Conservation (phyloP, 2,888 invertebrate genomes). For the Rhaphigaster nebulosa region DNA sequence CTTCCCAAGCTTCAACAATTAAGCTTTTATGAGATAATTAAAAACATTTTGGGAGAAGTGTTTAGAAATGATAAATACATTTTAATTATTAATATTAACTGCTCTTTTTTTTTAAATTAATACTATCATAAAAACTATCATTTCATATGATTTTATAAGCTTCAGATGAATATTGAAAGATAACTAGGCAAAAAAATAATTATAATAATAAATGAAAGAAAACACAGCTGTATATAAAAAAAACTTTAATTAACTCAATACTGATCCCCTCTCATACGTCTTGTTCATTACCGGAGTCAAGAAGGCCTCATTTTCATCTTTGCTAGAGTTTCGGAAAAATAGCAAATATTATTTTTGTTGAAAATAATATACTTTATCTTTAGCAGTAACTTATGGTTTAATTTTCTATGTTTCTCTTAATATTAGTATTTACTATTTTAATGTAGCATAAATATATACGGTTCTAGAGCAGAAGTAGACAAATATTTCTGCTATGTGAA, state of each 20-base stretch:
- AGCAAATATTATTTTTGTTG: background rate
- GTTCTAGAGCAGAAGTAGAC: too few relatives aligned
- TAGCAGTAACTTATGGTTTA: background rate
- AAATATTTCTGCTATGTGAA: too few relatives aligned
- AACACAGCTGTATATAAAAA: background rate
- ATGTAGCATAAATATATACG: too few relatives aligned
- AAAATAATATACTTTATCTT: background rate
- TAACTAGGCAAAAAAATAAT: background rate
- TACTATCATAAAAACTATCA: too few relatives aligned
- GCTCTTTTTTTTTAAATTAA: too few relatives aligned
- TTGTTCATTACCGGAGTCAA: background rate
- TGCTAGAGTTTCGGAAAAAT: background rate
- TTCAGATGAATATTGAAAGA: too few relatives aligned
- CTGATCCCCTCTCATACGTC: background rate
- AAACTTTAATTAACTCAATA: conserved; percentile 18
- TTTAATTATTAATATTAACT: too few relatives aligned
- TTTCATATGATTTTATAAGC: too few relatives aligned
- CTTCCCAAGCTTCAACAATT: too few relatives aligned
- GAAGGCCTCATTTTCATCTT: background rate
- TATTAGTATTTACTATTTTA: background rate
- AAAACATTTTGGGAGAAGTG: too few relatives aligned
- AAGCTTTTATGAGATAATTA: too few relatives aligned
- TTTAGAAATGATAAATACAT: too few relatives aligned
- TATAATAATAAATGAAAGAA: background rate
- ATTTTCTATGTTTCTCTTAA: background rate